phyloP scores from a whole-genome alignment of 2,113 vertebrate species.

The Canis aureus region DNA sequence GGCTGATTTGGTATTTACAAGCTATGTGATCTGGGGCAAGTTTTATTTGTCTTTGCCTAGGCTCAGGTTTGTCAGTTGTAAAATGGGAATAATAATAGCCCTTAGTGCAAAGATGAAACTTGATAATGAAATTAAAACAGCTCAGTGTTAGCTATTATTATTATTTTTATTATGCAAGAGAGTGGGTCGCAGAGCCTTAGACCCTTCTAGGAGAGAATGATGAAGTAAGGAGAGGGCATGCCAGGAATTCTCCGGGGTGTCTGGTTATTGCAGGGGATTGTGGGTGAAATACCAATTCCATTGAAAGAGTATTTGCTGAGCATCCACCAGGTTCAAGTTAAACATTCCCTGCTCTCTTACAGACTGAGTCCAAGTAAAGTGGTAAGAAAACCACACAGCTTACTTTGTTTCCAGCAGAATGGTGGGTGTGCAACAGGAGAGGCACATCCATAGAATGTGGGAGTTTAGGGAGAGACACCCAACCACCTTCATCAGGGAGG shows the following conservation, averaged over 20 bases:
- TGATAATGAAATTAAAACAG: not conserved
- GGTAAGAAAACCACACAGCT: not conserved
- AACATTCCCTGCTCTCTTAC: not conserved
- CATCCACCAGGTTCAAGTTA: not conserved
- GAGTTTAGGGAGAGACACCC: not conserved
- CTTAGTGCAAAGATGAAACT: not conserved
- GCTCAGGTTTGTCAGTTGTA: not conserved
- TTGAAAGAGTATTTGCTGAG: not conserved
- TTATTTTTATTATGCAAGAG: not conserved
- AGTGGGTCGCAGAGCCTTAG: not conserved
- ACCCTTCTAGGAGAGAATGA: not conserved
- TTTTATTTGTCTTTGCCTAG: not conserved
- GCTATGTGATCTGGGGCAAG: not conserved
- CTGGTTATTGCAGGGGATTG: not conserved
- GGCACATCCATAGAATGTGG: rapidly evolving
- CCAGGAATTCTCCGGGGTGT: not conserved
- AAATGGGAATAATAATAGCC: not conserved
- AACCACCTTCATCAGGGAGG: not conserved
- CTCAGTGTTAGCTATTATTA: not conserved
- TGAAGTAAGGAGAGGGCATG: not conserved
- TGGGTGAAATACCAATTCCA: constrained; percentile 8
- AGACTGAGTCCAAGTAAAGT: not conserved
- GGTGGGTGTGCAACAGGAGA: not conserved
- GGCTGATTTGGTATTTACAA: not conserved
- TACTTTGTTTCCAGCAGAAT: not conserved